These are phyloP conservation scores for Scaptomyza parva DNA, from an alignment of 2,888 invertebrate species.

Conservation along the genomic window DNA sequence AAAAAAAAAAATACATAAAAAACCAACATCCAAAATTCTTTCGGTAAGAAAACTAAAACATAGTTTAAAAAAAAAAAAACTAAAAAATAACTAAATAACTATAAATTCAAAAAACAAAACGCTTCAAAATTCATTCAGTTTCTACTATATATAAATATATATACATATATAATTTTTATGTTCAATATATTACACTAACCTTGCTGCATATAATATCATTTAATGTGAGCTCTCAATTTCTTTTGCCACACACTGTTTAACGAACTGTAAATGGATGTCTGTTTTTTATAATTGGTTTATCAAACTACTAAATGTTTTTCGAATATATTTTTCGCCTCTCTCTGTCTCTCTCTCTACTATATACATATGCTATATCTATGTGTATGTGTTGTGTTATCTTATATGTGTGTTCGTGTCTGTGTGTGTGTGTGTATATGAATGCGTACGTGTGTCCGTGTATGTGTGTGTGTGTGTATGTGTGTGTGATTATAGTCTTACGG, in stretches of 20 bases:
- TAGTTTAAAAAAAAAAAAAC: slow-evolving; percentile 27
- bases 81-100: slow-evolving; percentile 16
- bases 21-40: slow-evolving; percentile 15
- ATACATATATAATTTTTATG: slow-evolving; percentile 53
- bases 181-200: slow-evolving; percentile 59
- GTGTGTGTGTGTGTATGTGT: slow-evolving; percentile 31
- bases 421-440: slow-evolving; percentile 30
- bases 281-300: slow-evolving; percentile 75
- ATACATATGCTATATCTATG: slow-evolving; percentile 54
- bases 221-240: slow-evolving; percentile 75
- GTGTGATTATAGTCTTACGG: slow-evolving; percentile 53
- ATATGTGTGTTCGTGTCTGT: slow-evolving; percentile 30
- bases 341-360: slow-evolving; percentile 32
- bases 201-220: slow-evolving; percentile 71
- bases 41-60: slow-evolving; percentile 39
- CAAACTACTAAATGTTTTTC: slow-evolving; percentile 78
- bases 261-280: slow-evolving; percentile 74
- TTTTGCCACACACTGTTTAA: slow-evolving; percentile 75
- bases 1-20: slow-evolving; percentile 50
- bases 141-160: slow-evolving; percentile 35
- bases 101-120: slow-evolving; percentile 37
- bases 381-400: slow-evolving; percentile 52
- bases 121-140: slow-evolving; percentile 70
- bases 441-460: background rate
- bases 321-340: slow-evolving; percentile 56